Evolutionary conservation across 2,113 vertebrate species (phyloP).

Genomic region (Petromus typicus): DNA sequence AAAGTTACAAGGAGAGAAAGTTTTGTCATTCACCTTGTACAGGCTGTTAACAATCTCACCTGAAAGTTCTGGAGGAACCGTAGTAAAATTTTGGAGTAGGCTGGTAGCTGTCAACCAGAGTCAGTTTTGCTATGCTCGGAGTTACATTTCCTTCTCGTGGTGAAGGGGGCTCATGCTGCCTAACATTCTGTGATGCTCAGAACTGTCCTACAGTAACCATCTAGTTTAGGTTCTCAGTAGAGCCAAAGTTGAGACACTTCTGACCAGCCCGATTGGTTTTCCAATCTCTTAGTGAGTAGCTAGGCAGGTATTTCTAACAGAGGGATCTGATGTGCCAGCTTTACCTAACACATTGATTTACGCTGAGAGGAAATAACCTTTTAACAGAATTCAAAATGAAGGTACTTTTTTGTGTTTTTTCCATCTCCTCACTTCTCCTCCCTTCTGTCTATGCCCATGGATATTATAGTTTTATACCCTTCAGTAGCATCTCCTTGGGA

Average conservation of each 20-base stretch:
- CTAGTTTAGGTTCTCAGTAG: neutral
- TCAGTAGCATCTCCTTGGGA: neutral
- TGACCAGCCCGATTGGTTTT: neutral
- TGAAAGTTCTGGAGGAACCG: slow-evolving; percentile 5
- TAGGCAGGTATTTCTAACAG: neutral
- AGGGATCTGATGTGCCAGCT: neutral
- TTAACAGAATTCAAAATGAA: neutral
- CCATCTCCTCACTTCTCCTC: neutral
- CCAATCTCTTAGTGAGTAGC: neutral
- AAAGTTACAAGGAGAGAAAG: neutral
- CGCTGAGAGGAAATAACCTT: neutral
- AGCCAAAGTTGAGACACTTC: neutral
- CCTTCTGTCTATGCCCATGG: neutral
- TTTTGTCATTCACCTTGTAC: neutral
- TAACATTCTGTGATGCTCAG: neutral
- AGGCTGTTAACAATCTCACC: neutral
- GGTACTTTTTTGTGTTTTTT: neutral
- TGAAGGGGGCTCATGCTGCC: neutral
- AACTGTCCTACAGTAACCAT: neutral
- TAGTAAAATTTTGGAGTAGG: neutral
- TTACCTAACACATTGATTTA: neutral
- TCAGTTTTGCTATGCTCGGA: neutral
- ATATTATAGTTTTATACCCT: neutral
- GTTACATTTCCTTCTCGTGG: neutral
- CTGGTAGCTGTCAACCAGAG: neutral